These are phyloP conservation scores for Nomia melanderi DNA, from an alignment of 1,140 invertebrate genomes.

Conservation along the genomic window DNA sequence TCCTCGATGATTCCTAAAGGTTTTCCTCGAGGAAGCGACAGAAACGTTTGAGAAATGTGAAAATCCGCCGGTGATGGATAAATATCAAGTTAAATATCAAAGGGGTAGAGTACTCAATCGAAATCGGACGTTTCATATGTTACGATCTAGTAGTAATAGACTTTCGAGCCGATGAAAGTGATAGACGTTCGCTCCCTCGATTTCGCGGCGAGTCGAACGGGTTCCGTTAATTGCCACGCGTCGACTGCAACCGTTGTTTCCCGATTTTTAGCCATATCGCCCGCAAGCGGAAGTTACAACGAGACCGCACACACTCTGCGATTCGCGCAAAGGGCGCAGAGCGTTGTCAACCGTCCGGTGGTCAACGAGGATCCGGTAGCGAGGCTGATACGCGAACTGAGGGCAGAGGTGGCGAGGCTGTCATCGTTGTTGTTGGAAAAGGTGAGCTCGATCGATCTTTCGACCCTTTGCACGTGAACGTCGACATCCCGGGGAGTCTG, in stretches of 20 bases:
- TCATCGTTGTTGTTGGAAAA: conserved; percentile 74
- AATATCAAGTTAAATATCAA: no score
- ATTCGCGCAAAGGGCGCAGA: conserved; percentile 86
- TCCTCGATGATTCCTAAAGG: no score
- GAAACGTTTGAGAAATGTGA: no score
- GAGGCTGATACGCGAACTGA: conserved; percentile 82
- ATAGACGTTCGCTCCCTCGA: not conserved
- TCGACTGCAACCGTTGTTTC: not conserved
- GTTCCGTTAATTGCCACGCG: conserved; percentile 10
- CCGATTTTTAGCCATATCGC: conserved; percentile 84
- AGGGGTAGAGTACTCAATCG: no score
- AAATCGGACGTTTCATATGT: no score
- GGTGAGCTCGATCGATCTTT: conserved; percentile 52
- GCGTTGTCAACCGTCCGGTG: conserved; percentile 85
- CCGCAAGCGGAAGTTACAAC: conserved; percentile 85
- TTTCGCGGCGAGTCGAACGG: not conserved
- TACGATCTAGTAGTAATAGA: no score
- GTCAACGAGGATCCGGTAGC: conserved; percentile 85
- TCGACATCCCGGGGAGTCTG: no score
- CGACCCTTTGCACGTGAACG: no score
- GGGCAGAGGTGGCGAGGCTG: conserved; percentile 82
- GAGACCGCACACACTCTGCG: conserved; percentile 87
- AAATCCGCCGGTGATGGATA: no score
- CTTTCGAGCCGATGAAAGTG: no score
- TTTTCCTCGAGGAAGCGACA: no score